Evolutionary conservation across 2,797 vertebrate genomes (phyloP).

Genomic region (Distichodus sexfasciatus): DNA sequence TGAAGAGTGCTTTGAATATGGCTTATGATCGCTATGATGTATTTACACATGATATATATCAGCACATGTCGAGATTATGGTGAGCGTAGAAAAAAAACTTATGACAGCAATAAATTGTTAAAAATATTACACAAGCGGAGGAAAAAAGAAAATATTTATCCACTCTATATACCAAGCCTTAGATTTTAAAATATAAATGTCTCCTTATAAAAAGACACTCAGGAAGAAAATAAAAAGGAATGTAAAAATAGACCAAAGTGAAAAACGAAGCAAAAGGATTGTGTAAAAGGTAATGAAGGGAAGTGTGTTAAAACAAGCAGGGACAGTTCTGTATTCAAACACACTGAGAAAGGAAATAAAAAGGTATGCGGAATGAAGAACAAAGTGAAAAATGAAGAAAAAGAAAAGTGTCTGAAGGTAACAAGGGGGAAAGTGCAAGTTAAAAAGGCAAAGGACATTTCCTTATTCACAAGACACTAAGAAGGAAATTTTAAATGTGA

Average conservation of each 20-base stretch:
- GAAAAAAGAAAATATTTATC: background rate
- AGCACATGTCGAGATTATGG: conserved; percentile 26
- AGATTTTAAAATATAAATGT: background rate
- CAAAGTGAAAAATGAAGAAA: too few species aligned
- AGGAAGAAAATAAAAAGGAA: too few species aligned
- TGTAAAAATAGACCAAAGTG: background rate
- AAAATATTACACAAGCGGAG: background rate
- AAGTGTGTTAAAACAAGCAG: too few species aligned
- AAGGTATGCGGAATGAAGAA: too few species aligned
- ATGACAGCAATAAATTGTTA: conserved; percentile 22
- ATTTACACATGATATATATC: conserved; percentile 37
- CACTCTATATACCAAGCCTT: too few species aligned
- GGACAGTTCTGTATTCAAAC: too few species aligned
- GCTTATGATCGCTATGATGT: conserved; percentile 20
- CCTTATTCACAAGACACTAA: too few species aligned
- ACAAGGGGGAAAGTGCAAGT: too few species aligned
- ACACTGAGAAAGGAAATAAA: background rate
- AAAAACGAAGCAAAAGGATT: background rate
- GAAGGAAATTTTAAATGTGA: too few species aligned
- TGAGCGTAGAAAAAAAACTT: conserved; percentile 23
- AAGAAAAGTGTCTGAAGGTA: too few species aligned
- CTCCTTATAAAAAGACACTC: too few species aligned
- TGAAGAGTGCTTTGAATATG: conserved; percentile 32
- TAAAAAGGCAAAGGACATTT: too few species aligned
- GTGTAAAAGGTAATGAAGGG: background rate